Conservation (phyloP, 92 coral and sea anemone genomes). For the Parazoanthus atlanticus region DNA sequence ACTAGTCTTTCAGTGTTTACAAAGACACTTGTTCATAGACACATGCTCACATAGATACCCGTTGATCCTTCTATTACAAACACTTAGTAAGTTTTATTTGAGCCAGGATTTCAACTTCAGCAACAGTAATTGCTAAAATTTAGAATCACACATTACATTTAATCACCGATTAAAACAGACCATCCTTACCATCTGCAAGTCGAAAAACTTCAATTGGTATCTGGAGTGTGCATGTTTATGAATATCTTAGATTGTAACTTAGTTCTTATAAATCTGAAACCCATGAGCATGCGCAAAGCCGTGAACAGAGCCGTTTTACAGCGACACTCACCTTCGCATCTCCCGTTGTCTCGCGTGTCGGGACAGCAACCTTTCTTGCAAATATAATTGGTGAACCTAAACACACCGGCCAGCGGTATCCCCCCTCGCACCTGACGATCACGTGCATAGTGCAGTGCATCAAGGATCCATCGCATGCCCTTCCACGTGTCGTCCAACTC, state of each 20-base stretch:
- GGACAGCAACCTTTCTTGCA: conserved; percentile 46
- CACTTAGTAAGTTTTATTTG: neutral
- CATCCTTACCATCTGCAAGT: too few species aligned
- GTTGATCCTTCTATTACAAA: neutral
- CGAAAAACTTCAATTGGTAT: too few species aligned
- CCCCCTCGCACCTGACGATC: conserved; percentile 98
- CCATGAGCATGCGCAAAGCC: too few species aligned
- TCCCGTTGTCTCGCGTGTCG: conserved; percentile 41
- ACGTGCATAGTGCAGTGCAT: conserved; percentile 96
- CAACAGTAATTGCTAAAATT: neutral
- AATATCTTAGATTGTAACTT: too few species aligned
- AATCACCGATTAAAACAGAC: too few species aligned
- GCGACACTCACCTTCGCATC: conserved; percentile 45
- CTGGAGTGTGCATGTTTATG: too few species aligned
- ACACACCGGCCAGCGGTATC: conserved; percentile 98
- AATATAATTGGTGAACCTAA: conserved; percentile 58
- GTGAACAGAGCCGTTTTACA: neutral
- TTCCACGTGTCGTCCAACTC: conserved; percentile 99
- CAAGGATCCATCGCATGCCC: conserved; percentile 99
- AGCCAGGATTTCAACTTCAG: neutral
- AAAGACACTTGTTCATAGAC: neutral
- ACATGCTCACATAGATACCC: neutral
- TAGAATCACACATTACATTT: neutral
- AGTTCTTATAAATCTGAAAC: too few species aligned
- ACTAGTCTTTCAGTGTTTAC: neutral